Evolutionary conservation across 1,140 invertebrate species (phyloP).

Genomic region (Drosophila repletoides): DNA sequence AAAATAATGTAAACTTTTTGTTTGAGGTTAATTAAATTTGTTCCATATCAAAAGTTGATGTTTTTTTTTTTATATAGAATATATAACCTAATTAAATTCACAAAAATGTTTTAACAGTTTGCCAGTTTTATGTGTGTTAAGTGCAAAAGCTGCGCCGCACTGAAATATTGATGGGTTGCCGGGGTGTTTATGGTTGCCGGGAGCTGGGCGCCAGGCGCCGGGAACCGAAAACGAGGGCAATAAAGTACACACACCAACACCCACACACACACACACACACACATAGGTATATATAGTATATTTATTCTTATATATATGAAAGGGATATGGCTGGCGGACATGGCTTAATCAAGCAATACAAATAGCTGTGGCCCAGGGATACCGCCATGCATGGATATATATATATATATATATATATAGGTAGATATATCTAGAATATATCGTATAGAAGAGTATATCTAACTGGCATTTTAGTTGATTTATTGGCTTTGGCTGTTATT

Average conservation of each 20-base stretch:
- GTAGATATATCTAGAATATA: neutral
- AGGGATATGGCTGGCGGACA: conserved; percentile 32
- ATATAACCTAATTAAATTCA: neutral
- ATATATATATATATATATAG: neutral
- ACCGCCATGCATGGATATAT: neutral
- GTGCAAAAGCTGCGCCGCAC: conserved; percentile 11
- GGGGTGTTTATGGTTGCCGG: conserved; percentile 45
- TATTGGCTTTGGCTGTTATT: conserved; percentile 5
- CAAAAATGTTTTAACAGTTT: neutral
- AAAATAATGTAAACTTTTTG: too few relatives aligned
- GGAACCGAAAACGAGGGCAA: conserved; percentile 44
- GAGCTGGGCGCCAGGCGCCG: too few relatives aligned
- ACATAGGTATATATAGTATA: neutral
- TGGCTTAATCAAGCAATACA: conserved; percentile 54
- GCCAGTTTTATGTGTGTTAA: neutral
- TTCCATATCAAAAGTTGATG: neutral
- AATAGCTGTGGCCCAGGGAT: conserved; percentile 17
- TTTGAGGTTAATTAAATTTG: conserved; percentile 10
- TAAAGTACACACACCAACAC: conserved; percentile 7
- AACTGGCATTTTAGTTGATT: conserved; percentile 69
- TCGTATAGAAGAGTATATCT: neutral
- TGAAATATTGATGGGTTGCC: conserved; percentile 47
- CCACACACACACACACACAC: neutral
- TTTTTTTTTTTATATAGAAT: too few relatives aligned
- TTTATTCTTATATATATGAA: conserved; percentile 20